Percentiles rank a stretch among this genome's conserved stretches.
Conservation (phyloP, 2,113 vertebrate species). For the Calidris pugnax region DNA sequence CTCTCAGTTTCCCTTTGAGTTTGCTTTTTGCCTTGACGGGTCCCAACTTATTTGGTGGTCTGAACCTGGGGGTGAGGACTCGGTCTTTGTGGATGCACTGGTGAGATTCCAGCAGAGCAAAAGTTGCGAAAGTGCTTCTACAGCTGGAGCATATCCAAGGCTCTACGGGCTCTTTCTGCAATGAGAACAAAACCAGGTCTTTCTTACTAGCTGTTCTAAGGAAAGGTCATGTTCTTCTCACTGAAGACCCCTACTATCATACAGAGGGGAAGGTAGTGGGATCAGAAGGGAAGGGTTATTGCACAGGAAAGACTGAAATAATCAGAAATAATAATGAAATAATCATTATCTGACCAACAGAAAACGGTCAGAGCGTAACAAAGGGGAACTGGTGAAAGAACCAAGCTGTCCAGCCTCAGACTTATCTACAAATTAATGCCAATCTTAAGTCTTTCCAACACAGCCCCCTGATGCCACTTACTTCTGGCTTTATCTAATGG, state of each 20-base stretch:
- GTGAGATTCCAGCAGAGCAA: conserved; percentile 64
- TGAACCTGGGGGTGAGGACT: conserved; percentile 40
- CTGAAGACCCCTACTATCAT: neutral
- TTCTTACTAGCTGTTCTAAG: neutral
- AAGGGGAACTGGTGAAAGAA: neutral
- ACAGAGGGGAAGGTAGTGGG: neutral
- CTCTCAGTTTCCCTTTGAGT: conserved; percentile 57
- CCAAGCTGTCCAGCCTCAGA: too few species aligned
- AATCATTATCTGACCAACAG: neutral
- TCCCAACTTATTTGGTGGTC: conserved; percentile 51
- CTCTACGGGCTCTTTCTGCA: conserved; percentile 61
- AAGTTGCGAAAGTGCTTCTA: conserved; percentile 58
- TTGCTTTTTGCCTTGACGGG: conserved; percentile 61
- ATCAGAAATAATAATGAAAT: too few species aligned
- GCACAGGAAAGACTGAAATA: neutral
- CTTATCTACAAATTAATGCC: neutral
- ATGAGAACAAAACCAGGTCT: conserved; percentile 58
- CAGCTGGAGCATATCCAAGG: conserved; percentile 64
- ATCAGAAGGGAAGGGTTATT: neutral
- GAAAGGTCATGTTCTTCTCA: neutral
- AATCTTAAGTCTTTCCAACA: neutral
- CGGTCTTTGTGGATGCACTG: conserved; percentile 59
- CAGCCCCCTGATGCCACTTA: neutral
- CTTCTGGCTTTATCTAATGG: neutral
- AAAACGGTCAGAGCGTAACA: neutral